phyloP scores from a whole-genome alignment of 2,888 invertebrate species.

The Limnephilus auricula region DNA sequence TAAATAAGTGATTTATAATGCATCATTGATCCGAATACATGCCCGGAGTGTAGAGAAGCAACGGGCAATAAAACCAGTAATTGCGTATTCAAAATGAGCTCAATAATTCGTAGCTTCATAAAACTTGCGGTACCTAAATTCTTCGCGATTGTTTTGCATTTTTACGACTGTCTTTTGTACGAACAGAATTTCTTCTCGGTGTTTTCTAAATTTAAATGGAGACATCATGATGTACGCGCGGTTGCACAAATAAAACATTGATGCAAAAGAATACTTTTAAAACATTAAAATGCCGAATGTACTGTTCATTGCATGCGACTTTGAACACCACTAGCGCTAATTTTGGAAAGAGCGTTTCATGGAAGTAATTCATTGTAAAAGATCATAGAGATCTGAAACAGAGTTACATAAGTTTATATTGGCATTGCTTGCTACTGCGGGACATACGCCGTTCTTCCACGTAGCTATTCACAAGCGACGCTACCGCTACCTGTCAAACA shows the following conservation, averaged over 20 bases:
- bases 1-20: slow-evolving; percentile 3
- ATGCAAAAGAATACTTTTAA: slow-evolving; percentile 42
- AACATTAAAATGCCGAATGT: slow-evolving; percentile 41
- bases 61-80: slow-evolving; percentile 40
- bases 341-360: slow-evolving; percentile 13
- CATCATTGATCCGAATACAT: not conserved
- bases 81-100: slow-evolving; percentile 47
- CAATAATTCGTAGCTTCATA: slow-evolving; percentile 55
- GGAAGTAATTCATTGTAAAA: not conserved
- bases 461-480: no score
- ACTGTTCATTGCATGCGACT: slow-evolving; percentile 33
- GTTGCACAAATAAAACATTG: slow-evolving; percentile 55
- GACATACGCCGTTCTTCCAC: not conserved
- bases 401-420: not conserved
- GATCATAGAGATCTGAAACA: not conserved
- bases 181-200: slow-evolving; percentile 55
- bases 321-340: slow-evolving; percentile 33
- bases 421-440: not conserved
- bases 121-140: slow-evolving; percentile 60
- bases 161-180: slow-evolving; percentile 61
- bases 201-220: slow-evolving; percentile 60
- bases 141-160: slow-evolving; percentile 64
- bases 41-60: slow-evolving; percentile 13
- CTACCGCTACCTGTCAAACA: no score
- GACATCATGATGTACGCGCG: slow-evolving; percentile 59